Evolutionary conservation across 2,797 vertebrate genomes (phyloP).

Genomic region (Darevskia nairensis): DNA sequence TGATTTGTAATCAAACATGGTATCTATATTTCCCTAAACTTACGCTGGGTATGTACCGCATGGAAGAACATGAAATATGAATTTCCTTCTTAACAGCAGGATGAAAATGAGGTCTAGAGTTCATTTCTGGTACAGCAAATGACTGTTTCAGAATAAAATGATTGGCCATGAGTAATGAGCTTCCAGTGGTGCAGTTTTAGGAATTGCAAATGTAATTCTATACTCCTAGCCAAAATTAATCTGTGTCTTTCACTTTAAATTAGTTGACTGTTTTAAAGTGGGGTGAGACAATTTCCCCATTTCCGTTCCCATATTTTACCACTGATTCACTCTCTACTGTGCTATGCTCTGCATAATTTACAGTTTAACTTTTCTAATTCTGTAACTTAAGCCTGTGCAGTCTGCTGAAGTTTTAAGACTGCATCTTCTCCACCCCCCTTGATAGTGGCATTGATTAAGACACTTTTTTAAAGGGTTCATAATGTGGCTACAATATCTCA

Average conservation of each 20-base stretch:
- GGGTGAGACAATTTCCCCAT: neutral
- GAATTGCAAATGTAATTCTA: slow-evolving; percentile 10
- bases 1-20: slow-evolving; percentile 17
- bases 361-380: no score
- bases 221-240: neutral
- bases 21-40: slow-evolving; percentile 14
- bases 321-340: neutral
- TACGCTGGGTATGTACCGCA: slow-evolving; percentile 19
- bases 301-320: neutral
- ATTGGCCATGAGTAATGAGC: slow-evolving; percentile 23
- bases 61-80: slow-evolving; percentile 34
- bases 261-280: neutral
- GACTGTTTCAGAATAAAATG: slow-evolving; percentile 19
- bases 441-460: no score
- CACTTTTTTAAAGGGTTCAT: neutral
- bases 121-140: slow-evolving; percentile 36
- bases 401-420: neutral
- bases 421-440: no score
- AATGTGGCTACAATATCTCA: neutral
- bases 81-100: slow-evolving; percentile 23
- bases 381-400: neutral
- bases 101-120: slow-evolving; percentile 32
- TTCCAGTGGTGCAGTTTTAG: neutral
- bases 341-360: no score
- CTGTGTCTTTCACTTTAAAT: neutral